phyloP scores from a whole-genome alignment of 2,797 vertebrate genomes.

The Nasua narica region DNA sequence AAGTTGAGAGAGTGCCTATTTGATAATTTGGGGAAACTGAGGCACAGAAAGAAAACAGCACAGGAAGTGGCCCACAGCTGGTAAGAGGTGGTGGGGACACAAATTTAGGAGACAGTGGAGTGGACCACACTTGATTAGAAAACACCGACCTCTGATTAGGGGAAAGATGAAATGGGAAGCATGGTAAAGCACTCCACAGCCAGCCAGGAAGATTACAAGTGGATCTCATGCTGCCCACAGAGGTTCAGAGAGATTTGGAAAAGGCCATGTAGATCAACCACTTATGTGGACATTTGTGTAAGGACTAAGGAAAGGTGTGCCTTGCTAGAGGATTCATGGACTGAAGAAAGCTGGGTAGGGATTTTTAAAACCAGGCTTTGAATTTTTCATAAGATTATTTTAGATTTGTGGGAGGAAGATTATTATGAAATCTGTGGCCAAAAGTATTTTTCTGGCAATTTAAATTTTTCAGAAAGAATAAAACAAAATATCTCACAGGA shows the following conservation, averaged over 20 bases:
- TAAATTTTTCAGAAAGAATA: slow-evolving; percentile 41
- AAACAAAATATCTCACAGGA: slow-evolving; percentile 50
- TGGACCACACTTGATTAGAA: background rate
- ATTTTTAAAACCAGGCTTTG: slow-evolving; percentile 30
- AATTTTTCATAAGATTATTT: slow-evolving; percentile 65
- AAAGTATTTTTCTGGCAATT: slow-evolving; percentile 45
- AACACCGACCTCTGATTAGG: background rate
- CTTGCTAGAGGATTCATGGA: background rate
- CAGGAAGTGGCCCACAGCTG: background rate
- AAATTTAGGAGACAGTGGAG: background rate
- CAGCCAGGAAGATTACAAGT: background rate
- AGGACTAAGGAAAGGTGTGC: background rate
- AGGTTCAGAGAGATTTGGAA: background rate
- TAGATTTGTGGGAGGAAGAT: slow-evolving; percentile 44
- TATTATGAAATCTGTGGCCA: slow-evolving; percentile 45
- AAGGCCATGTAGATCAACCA: background rate
- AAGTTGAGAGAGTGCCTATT: background rate
- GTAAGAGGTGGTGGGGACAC: background rate
- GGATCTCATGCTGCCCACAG: background rate
- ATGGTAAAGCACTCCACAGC: background rate
- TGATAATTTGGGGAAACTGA: background rate
- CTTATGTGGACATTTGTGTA: background rate
- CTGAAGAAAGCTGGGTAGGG: slow-evolving; percentile 21
- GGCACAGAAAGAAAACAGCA: background rate
- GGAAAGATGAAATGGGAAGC: background rate